Percentiles rank a stretch among this genome's conserved stretches.
These are phyloP conservation scores for Dipodomys merriami DNA, from an alignment of 2,113 vertebrate species.

Conservation along the genomic window DNA sequence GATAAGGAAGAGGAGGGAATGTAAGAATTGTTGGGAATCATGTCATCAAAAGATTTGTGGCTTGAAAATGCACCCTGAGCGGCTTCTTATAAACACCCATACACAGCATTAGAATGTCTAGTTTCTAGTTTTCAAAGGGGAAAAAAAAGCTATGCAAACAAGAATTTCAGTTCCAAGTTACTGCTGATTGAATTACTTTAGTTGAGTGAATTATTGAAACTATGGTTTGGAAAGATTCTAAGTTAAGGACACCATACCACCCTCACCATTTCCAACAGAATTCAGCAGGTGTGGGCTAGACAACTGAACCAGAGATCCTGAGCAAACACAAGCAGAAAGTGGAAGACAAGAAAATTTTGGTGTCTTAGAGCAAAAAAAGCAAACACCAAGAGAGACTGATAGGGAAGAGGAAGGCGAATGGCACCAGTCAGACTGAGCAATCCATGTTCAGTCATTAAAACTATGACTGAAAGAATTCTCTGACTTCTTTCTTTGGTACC, in stretches of 20 bases:
- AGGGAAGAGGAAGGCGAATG: not conserved
- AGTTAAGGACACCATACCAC: not conserved
- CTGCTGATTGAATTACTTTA: conserved; percentile 11
- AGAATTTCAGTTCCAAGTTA: not conserved
- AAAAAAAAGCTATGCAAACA: not conserved
- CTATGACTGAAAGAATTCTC: not conserved
- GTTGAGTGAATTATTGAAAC: not conserved
- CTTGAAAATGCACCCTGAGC: not conserved
- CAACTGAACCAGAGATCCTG: not conserved
- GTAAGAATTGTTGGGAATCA: not conserved
- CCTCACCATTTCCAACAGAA: not conserved
- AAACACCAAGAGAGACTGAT: not conserved
- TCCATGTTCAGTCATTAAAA: not conserved
- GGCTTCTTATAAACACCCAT: not conserved
- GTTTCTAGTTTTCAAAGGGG: not conserved
- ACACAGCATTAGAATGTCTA: not conserved
- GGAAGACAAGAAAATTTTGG: not conserved
- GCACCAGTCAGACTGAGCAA: not conserved
- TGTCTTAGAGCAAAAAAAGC: not conserved
- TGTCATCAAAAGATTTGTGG: not conserved
- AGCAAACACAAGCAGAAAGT: not conserved
- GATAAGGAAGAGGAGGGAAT: accelerated
- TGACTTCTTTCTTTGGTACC: not conserved
- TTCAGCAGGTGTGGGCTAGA: too few relatives aligned
- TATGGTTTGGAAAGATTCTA: not conserved